A percentile compares a stretch with the other conserved stretches of the same genome.
Conservation (phyloP, 2,888 invertebrate species). For the Griposia aprilina region DNA sequence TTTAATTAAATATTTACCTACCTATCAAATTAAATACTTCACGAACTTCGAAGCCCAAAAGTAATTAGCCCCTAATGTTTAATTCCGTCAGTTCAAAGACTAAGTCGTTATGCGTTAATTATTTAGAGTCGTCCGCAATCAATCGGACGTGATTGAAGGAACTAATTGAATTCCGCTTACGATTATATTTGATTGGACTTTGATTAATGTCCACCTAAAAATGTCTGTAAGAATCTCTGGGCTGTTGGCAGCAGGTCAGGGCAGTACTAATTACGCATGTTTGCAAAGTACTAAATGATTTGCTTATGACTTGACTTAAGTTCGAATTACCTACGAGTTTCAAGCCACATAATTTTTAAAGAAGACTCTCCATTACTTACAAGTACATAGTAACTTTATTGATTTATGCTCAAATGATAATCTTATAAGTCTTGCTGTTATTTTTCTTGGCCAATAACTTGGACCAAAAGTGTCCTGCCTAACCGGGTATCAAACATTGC, state of each 20-base stretch:
- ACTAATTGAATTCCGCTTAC: slow-evolving; percentile 34
- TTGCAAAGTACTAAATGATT: too few relatives aligned
- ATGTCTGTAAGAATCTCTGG: neutral
- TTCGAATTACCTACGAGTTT: too few relatives aligned
- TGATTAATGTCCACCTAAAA: slow-evolving; percentile 4
- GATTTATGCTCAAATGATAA: too few relatives aligned
- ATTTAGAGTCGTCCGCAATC: slow-evolving; percentile 39
- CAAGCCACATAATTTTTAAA: too few relatives aligned
- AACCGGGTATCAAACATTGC: neutral
- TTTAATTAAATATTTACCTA: neutral
- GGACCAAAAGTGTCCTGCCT: neutral
- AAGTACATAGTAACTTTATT: too few relatives aligned
- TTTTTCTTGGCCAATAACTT: too few relatives aligned
- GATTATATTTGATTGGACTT: slow-evolving; percentile 21
- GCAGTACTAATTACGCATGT: too few relatives aligned
- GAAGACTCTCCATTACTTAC: too few relatives aligned
- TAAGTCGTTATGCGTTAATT: slow-evolving; percentile 36
- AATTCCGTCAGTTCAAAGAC: slow-evolving; percentile 47
- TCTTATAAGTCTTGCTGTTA: too few relatives aligned
- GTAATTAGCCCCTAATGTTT: slow-evolving; percentile 41
- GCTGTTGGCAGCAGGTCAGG: neutral
- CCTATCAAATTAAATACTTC: slow-evolving; percentile 3
- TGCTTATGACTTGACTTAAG: too few relatives aligned
- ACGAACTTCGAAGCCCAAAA: slow-evolving; percentile 2
- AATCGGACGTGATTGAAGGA: slow-evolving; percentile 23